These are phyloP conservation scores for Pyrrhia umbra DNA, from an alignment of 2,888 invertebrate genomes.

Conservation along the genomic window DNA sequence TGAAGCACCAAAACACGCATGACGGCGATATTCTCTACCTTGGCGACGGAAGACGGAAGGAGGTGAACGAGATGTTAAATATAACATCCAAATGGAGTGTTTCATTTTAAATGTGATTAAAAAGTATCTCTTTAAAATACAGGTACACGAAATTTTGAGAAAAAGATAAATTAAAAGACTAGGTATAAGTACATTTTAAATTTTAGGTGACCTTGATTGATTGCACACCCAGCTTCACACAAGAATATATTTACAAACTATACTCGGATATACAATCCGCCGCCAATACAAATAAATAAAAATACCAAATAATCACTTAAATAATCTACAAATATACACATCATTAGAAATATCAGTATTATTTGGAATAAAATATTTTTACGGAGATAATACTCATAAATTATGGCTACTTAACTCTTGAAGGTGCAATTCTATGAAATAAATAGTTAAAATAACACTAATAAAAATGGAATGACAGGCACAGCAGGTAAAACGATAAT, in stretches of 20 bases:
- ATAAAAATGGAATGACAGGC: slow-evolving; percentile 80
- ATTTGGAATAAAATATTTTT: slow-evolving; percentile 56
- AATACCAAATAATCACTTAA: slow-evolving; percentile 31
- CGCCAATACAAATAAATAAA: slow-evolving; percentile 51
- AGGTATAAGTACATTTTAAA: slow-evolving; percentile 52
- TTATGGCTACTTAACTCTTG: slow-evolving; percentile 64
- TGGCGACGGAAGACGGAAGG: slow-evolving; percentile 63
- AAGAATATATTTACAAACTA: slow-evolving; percentile 40
- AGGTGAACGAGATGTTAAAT: slow-evolving; percentile 23
- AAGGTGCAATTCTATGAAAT: slow-evolving; percentile 60
- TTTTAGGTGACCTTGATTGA: slow-evolving; percentile 45
- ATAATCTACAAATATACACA: slow-evolving; percentile 31
- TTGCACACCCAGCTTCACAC: slow-evolving; percentile 31
- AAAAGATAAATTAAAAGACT: slow-evolving; percentile 42
- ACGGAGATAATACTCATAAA: slow-evolving; percentile 62
- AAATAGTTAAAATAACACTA: slow-evolving; percentile 61
- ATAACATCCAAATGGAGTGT: slow-evolving; percentile 43
- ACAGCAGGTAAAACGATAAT: slow-evolving; percentile 69
- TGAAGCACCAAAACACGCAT: slow-evolving; percentile 52
- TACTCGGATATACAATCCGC: slow-evolving; percentile 43
- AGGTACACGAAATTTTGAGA: slow-evolving; percentile 54
- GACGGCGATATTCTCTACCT: slow-evolving; percentile 45
- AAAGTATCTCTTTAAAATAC: slow-evolving; percentile 50
- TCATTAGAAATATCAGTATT: slow-evolving; percentile 58
- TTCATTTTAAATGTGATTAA: slow-evolving; percentile 29